Evolutionary conservation across 2,888 invertebrate genomes (phyloP).

Genomic region (Glomeris marginata): DNA sequence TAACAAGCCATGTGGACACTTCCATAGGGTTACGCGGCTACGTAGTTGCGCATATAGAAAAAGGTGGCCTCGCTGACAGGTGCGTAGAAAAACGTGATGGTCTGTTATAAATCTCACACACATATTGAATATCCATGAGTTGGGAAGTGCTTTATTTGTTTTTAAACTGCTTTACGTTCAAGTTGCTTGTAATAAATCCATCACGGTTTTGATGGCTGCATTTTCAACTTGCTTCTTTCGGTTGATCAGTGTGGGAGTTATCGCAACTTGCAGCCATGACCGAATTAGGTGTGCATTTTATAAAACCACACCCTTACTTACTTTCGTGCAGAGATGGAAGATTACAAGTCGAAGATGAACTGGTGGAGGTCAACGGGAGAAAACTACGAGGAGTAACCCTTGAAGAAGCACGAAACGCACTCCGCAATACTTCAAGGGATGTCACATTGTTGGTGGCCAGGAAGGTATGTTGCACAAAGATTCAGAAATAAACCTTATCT

Average conservation of each 20-base stretch:
- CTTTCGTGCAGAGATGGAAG: constrained; percentile 51
- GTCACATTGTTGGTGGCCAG: constrained; percentile 12
- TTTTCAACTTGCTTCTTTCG: no score
- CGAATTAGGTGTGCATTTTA: no score
- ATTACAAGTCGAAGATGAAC: constrained; percentile 70
- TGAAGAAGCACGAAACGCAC: constrained; percentile 38
- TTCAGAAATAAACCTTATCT: background rate
- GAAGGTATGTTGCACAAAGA: background rate
- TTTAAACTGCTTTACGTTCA: no score
- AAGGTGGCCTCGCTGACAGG: constrained; percentile 46
- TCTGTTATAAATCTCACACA: background rate
- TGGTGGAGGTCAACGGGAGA: constrained; percentile 73
- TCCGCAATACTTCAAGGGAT: constrained; percentile 37
- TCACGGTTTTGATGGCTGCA: no score
- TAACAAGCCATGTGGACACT: constrained; percentile 42
- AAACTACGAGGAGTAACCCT: constrained; percentile 57
- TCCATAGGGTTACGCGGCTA: constrained; percentile 15
- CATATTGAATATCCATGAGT: background rate
- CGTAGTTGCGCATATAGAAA: constrained; percentile 34
- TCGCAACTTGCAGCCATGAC: no score
- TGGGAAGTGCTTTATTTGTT: no score
- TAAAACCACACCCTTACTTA: background rate
- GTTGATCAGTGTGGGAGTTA: no score
- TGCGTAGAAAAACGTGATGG: constrained; percentile 25
- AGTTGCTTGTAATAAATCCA: no score